phyloP scores from a whole-genome alignment of 2,113 vertebrate genomes.

The Lepisosteus oculatus region DNA sequence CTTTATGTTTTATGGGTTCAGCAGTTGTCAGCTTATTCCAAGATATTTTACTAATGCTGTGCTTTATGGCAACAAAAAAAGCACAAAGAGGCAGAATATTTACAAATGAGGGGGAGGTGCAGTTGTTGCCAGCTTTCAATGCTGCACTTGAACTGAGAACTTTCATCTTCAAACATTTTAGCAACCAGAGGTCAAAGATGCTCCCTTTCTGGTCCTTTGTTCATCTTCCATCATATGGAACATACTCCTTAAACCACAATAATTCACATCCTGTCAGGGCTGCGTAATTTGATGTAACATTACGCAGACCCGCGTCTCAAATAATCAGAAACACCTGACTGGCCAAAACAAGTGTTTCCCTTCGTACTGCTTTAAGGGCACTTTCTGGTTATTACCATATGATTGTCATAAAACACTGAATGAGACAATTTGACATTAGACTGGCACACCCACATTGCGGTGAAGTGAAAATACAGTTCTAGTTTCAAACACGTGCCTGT shows the following conservation, averaged over 20 bases:
- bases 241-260: constrained; percentile 82
- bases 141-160: background rate
- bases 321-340: constrained; percentile 96
- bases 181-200: constrained; percentile 61
- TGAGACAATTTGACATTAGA: constrained; percentile 55
- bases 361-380: constrained; percentile 71
- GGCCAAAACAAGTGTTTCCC: constrained; percentile 72
- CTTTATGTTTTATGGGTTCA: no score
- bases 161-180: constrained; percentile 12
- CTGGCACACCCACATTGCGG: constrained; percentile 47
- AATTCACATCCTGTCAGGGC: constrained; percentile 91
- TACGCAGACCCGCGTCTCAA: constrained; percentile 85
- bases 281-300: constrained; percentile 93
- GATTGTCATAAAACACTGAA: constrained; percentile 74
- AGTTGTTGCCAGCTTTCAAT: background rate
- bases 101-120: background rate
- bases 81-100: background rate
- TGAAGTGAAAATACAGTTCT: constrained; percentile 51
- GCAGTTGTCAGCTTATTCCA: background rate
- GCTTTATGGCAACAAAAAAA: background rate
- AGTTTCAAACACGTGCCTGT: constrained; percentile 62
- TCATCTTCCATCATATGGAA: constrained; percentile 70
- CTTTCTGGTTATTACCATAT: constrained; percentile 90
- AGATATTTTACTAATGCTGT: background rate
- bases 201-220: constrained; percentile 40